These are phyloP conservation scores for Chloropsis hardwickii DNA, from an alignment of 2,113 vertebrate genomes.

Conservation along the genomic window DNA sequence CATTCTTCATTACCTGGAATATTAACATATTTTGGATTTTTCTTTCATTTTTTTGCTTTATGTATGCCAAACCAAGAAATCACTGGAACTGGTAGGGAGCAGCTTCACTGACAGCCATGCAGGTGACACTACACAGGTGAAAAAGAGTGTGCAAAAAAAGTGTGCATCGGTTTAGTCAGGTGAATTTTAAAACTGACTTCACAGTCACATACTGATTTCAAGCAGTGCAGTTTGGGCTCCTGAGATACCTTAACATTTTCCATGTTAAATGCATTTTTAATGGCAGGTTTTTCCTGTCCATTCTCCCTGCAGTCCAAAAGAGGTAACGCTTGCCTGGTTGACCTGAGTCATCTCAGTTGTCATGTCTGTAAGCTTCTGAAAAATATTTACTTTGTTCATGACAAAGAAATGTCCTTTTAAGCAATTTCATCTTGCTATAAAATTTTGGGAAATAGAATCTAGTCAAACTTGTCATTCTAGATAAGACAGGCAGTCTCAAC, in stretches of 20 bases:
- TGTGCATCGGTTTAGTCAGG: not conserved
- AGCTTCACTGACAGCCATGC: not conserved
- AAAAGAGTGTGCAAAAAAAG: not conserved
- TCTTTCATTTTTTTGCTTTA: not conserved
- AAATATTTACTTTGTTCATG: conserved; percentile 4
- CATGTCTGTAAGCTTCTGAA: not conserved
- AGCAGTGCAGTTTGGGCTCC: not conserved
- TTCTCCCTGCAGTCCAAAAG: not conserved
- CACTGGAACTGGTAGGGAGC: not conserved
- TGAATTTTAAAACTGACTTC: not conserved
- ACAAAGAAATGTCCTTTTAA: not conserved
- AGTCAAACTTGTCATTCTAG: not conserved
- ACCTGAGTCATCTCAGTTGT: not conserved
- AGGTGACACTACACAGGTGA: not conserved
- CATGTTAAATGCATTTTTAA: not conserved
- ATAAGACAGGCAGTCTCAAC: not conserved
- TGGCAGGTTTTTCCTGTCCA: not conserved
- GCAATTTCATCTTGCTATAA: not conserved
- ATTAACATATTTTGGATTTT: not conserved
- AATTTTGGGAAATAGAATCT: not conserved
- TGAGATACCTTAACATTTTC: not conserved
- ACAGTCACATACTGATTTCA: not conserved
- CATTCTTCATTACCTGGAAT: not conserved
- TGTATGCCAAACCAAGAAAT: not conserved
- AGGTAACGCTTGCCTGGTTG: not conserved